phyloP scores from a whole-genome alignment of 2,113 vertebrate species.

The Anolis carolinensis region DNA sequence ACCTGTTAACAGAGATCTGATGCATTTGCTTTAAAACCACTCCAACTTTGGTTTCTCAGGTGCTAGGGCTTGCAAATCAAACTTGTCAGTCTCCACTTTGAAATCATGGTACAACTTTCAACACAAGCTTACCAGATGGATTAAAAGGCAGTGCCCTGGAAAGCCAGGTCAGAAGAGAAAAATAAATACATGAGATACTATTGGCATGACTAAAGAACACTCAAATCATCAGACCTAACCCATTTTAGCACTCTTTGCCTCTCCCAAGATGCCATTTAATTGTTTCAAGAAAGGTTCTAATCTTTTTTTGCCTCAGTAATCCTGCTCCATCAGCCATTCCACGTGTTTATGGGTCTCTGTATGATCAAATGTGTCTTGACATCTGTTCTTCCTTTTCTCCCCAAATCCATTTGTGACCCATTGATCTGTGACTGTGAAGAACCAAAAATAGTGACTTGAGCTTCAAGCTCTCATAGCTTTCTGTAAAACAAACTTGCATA shows the following conservation, averaged over 20 bases:
- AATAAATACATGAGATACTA: slow-evolving; percentile 36
- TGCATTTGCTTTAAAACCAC: background rate
- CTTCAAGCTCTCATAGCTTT: slow-evolving; percentile 4
- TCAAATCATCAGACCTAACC: slow-evolving; percentile 35
- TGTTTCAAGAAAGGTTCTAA: slow-evolving; percentile 24
- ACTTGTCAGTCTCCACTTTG: too few relatives aligned
- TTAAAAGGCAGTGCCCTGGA: slow-evolving; percentile 8
- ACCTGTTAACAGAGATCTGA: slow-evolving; percentile 13
- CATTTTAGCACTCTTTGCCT: slow-evolving; percentile 11
- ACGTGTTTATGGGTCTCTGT: slow-evolving; percentile 46
- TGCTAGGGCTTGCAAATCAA: background rate
- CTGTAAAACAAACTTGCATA: background rate
- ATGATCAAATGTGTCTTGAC: slow-evolving; percentile 43
- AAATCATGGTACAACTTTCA: background rate
- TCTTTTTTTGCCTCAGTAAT: background rate
- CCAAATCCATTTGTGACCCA: slow-evolving; percentile 48
- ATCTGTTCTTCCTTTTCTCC: slow-evolving; percentile 34
- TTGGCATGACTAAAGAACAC: slow-evolving; percentile 12
- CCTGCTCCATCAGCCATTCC: slow-evolving; percentile 35
- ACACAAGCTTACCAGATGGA: slow-evolving; percentile 43
- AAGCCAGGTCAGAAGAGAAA: background rate
- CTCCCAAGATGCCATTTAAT: slow-evolving; percentile 36
- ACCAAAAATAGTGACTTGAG: slow-evolving; percentile 15
- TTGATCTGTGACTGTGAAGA: background rate
- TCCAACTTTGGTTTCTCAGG: background rate